Base-by-base conservation (phyloP, 35 echinoderm and acorn worm species). In the Patiria miniata region DNA sequence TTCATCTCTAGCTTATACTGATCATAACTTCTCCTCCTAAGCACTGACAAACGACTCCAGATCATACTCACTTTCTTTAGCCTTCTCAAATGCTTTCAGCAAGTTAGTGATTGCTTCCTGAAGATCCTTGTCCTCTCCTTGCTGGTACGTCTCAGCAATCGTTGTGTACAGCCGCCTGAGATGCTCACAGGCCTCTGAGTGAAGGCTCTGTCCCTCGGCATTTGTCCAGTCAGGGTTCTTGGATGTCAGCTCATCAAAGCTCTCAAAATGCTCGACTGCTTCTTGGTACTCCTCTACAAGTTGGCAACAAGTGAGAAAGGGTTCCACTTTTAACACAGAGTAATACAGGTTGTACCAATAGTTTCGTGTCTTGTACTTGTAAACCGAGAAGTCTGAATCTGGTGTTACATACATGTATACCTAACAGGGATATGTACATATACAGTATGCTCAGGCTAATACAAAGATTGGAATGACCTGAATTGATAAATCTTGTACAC, bases 41-140 rank as follows among this genome's bases (percentile, higher is more conserved):
- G n/a, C n/a, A n/a, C n/a, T n/a, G n/a, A n/a, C n/a, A n/a, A n/a
- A n/a, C n/a, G n/a, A n/a, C 78, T 80, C 7, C 2, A 19, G 47
- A 76, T 39, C 1, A 2, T 42, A 89, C 96, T 92, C 83, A 99
- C 96, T 95, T 76, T 94, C 96, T 94, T 99, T 99, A 42, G 96
- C 96, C 92, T 94, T 99, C 80, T 99, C 92, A 95, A 86, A 93
- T 16, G 96, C 93, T 57, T 99, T 94, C 33, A 83, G 81, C 17
- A 99, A 51, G 78, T 91, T 94, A 28, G 89, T 68, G 26, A 99
- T 99, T 14, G 93, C 93, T 40, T 95, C 89, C 61, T 97, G 77
- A 3, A 34, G 26, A 44, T 94, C 89, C 65, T 47, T 92, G 1
- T 87, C 77, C 19, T 78, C 54, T 55, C 78, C 88, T 47, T 44